A percentile compares a stretch with the other conserved stretches of the same genome.
Conservation (phyloP, 2,797 vertebrate species). For the Sciurus vulgaris region DNA sequence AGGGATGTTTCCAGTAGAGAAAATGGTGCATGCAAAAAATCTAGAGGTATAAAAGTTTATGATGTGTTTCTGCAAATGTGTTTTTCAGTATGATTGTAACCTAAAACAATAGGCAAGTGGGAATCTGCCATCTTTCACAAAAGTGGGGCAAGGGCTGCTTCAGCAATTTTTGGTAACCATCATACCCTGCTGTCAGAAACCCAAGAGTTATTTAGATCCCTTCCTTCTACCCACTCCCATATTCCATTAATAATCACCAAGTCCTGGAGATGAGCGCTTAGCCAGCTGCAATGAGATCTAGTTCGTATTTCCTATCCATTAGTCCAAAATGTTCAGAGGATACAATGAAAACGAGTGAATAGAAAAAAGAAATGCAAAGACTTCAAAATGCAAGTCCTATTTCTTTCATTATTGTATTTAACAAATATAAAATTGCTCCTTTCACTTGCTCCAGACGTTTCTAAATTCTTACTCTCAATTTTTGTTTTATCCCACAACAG, state of each 20-base stretch:
- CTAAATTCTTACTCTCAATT: not conserved
- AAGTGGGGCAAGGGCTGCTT: not conserved
- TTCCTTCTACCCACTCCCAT: not conserved
- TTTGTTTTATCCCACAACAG: not conserved
- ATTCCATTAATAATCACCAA: not conserved
- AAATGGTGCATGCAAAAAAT: slow-evolving; percentile 12
- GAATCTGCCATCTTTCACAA: slow-evolving; percentile 17
- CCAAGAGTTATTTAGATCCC: not conserved
- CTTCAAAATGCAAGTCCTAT: not conserved
- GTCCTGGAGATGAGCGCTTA: not conserved
- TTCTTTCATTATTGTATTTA: not conserved
- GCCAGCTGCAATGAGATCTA: not conserved
- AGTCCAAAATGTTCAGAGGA: not conserved
- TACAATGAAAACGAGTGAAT: not conserved
- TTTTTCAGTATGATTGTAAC: not conserved
- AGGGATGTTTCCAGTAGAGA: not conserved
- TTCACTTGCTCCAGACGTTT: not conserved
- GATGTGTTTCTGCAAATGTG: not conserved
- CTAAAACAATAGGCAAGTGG: slow-evolving; percentile 24
- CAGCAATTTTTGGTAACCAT: slow-evolving; percentile 6
- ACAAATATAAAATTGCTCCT: not conserved
- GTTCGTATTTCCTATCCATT: not conserved
- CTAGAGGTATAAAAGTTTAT: not conserved
- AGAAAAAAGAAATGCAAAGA: not conserved
- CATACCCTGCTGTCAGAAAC: not conserved